Evolutionary conservation across 1,140 invertebrate genomes (phyloP), one percentile per base, ranked within the genome.

Genomic region (Aphelinus atriplicis): DNA sequence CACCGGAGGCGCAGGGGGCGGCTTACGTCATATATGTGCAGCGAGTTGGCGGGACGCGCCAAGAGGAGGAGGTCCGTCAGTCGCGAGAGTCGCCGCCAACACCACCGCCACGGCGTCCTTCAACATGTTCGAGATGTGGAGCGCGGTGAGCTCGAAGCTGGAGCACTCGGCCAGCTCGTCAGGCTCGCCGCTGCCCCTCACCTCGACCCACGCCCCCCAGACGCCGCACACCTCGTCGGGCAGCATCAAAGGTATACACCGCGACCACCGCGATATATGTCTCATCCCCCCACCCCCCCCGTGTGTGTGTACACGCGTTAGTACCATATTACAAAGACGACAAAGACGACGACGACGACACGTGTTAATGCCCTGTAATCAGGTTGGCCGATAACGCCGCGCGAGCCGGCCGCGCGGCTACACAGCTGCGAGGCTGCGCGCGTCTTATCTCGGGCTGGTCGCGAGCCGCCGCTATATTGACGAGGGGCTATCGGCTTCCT

Each of bases 41-140:
- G 26, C 26, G 26, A 26, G 26, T 26, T 26, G 26, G 26, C 26
- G 26, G 26, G 26, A 26, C 26, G 26, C 26, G 26, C 26, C 26
- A 26, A 26, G 26, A 26, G 26, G 26, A 26, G 26, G 26, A 26
- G 26, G 26, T 26, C 26, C 26, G 26, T 26, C 26, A 26, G 26
- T 26, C 26, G 74, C 64, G 62, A 71, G 53, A 67, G 71, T 6
- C 73, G 75, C 75, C 77, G 77, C 74, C 73, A 66, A 74, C 65
- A 87, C 81, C 82, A 86, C 86, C 89, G 90, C 89, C 84, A 87
- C 81, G 82, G 86, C 86, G 89, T 89, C 89, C 84, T 89, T 91
- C 89, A 94, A 93, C 88, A 94, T 94, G 93, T 94, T 94, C 90
- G 93, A 94, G 89, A 94, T 94, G 93, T 94, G 93, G 93, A 94